Base-by-base conservation (phyloP, 1,140 invertebrate genomes). In the Drosophila tani region DNA sequence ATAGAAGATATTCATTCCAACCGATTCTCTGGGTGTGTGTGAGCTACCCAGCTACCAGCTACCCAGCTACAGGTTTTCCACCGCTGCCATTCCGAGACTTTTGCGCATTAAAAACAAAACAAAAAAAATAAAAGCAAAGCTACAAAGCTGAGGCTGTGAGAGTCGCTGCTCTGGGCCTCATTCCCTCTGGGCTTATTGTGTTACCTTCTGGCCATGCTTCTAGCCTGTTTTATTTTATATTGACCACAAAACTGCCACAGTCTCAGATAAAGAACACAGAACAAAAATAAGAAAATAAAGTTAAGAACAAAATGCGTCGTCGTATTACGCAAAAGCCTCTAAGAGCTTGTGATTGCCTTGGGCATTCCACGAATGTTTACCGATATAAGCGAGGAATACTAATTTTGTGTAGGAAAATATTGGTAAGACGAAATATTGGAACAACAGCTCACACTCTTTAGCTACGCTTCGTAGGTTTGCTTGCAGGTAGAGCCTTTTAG, bases 171-270 rank as follows among this genome's bases (percentile, higher is more conserved):
- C 27, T 29, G 21, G 29, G 29, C 7, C 29, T 65, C 32, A 41
- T 58, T 63, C 51, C 51, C 51, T 65, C 24, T 35, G 41, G 68
- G 74, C 74, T 81, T 78, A 88, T 84, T 84, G 77, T 81, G 77
- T 81, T 88, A 77, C 85, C 67, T 81, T 81, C 38, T 74, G 66
- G 84, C 84, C 78, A 84, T 81, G 74, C 73, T 74, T 84, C 78
- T 75, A 88, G 85, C 84, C 84, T 81, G 84, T 88, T 85, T 82
- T 74, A n/a, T 40, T 73, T 67, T 29, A 21, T 73, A 53, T 66
- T 85, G 81, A 83, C 83, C 81, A 78, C 84, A 86, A 69, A 69
- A 53, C 66, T 50, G 63, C 17, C 53, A 55, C 40, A 57, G 67
- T 73, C 53, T 58, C 53, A 15, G 15, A 14, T 19, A n/a, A 21